Conservation (phyloP, 1,140 invertebrate genomes). For the Onthophagus taurus region DNA sequence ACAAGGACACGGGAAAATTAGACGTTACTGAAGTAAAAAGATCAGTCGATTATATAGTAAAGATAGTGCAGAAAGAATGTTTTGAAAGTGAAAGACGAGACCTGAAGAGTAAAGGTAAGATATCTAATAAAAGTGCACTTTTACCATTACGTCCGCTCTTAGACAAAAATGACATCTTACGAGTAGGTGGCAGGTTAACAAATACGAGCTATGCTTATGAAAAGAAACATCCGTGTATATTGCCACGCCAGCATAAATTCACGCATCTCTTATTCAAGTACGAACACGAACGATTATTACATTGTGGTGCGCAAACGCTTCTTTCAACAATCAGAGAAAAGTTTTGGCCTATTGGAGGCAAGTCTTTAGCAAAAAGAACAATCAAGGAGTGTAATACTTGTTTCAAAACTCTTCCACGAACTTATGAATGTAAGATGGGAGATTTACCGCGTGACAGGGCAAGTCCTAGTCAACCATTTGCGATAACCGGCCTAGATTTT, state of each 20-base stretch:
- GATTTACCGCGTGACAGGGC: no score
- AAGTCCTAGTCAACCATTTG: conserved; percentile 10
- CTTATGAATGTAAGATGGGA: no score
- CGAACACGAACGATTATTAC: not conserved
- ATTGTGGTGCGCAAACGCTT: not conserved
- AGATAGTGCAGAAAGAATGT: not conserved
- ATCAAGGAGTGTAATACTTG: no score
- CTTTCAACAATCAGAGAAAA: conserved; percentile 4
- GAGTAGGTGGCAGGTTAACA: not conserved
- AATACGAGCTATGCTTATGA: no score
- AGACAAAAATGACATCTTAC: not conserved
- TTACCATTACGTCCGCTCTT: not conserved
- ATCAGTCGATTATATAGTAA: not conserved
- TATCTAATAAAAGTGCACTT: not conserved
- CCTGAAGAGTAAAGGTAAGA: not conserved
- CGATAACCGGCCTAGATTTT: no score
- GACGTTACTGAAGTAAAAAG: not conserved
- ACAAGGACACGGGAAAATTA: not conserved
- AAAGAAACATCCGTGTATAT: conserved; percentile 1
- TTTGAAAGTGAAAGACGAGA: not conserved
- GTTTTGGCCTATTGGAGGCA: not conserved
- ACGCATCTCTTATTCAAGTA: not conserved
- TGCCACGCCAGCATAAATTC: not conserved
- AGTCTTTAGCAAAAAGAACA: no score
- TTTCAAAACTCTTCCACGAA: no score